Percentiles rank a stretch among this genome's conserved stretches.
Conservation (phyloP, 2,888 invertebrate species). For the Aphrophora alni region DNA sequence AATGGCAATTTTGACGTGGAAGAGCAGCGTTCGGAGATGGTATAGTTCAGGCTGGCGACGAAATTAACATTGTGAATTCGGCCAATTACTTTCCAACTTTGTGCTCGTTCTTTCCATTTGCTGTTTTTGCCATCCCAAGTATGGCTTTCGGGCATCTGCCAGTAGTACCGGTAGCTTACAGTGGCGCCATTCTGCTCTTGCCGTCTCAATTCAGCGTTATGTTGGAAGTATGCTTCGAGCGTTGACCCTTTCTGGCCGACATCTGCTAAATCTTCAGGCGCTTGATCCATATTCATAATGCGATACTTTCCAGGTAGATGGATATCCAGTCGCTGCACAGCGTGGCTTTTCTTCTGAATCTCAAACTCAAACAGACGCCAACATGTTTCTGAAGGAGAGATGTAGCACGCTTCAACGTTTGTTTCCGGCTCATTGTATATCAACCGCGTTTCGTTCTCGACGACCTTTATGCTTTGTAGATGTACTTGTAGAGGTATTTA, state of each 20-base stretch:
- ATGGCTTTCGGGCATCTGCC: constrained; percentile 46
- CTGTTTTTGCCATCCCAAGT: constrained; percentile 38
- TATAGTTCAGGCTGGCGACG: constrained; percentile 51
- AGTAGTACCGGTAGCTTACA: constrained; percentile 44
- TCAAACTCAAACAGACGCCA: constrained; percentile 52
- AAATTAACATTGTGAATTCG: constrained; percentile 50
- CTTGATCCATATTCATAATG: background rate
- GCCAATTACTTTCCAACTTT: constrained; percentile 46
- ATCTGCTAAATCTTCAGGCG: constrained; percentile 27
- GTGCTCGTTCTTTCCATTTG: constrained; percentile 41
- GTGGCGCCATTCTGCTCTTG: constrained; percentile 20
- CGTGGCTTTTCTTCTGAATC: constrained; percentile 52
- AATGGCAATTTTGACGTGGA: constrained; percentile 51
- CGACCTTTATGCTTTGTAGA: constrained; percentile 39
- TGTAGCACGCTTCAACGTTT: constrained; percentile 49
- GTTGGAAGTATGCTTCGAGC: constrained; percentile 49
- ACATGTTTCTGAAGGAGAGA: constrained; percentile 49
- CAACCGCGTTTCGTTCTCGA: background rate
- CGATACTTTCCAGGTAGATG: constrained; percentile 48
- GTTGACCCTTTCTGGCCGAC: constrained; percentile 37
- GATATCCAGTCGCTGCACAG: constrained; percentile 50
- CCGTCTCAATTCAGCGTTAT: constrained; percentile 32
- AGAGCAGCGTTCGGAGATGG: constrained; percentile 51
- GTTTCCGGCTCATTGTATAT: constrained; percentile 52
- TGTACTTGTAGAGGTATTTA: constrained; percentile 48